These are phyloP conservation scores for Pygmarrhopalites habei DNA, from an alignment of 1,140 invertebrate genomes.

Conservation along the genomic window DNA sequence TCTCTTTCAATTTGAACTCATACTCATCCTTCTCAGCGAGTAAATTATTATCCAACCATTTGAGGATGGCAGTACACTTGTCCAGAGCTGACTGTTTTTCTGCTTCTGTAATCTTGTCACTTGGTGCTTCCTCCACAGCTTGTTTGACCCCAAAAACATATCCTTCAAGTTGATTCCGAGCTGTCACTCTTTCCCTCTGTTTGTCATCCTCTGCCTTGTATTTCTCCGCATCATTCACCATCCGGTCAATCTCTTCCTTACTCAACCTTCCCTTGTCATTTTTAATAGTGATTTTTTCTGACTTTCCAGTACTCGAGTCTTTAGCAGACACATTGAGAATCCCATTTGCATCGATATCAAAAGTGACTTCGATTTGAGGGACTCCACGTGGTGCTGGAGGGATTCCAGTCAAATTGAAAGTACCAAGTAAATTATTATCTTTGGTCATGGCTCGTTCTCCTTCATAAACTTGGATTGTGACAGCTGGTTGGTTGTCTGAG, in stretches of 20 bases:
- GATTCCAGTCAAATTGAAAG: slow-evolving; percentile 67
- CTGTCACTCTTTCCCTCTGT: slow-evolving; percentile 55
- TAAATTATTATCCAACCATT: slow-evolving; percentile 52
- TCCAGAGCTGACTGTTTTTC: slow-evolving; percentile 56
- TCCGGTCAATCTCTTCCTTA: slow-evolving; percentile 85
- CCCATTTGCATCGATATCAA: slow-evolving; percentile 71
- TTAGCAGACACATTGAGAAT: slow-evolving; percentile 71
- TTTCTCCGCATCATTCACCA: slow-evolving; percentile 72
- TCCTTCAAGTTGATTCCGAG: slow-evolving; percentile 68
- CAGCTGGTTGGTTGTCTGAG: slow-evolving; percentile 60
- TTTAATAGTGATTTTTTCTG: slow-evolving; percentile 28
- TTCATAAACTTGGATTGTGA: slow-evolving; percentile 70
- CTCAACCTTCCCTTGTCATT: slow-evolving; percentile 57
- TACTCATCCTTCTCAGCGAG: slow-evolving; percentile 49
- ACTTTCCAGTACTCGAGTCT: slow-evolving; percentile 64
- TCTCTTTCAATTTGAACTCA: slow-evolving; percentile 45
- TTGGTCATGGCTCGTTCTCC: slow-evolving; percentile 71
- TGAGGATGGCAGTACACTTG: slow-evolving; percentile 39
- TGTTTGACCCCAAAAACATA: slow-evolving; percentile 78
- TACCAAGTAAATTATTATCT: slow-evolving; percentile 70
- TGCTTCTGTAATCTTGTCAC: slow-evolving; percentile 50
- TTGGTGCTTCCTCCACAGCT: slow-evolving; percentile 56
- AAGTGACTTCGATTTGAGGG: slow-evolving; percentile 67
- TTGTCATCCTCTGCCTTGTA: slow-evolving; percentile 62
- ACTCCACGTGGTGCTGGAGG: slow-evolving; percentile 74